Evolutionary conservation across 2,888 invertebrate genomes (phyloP), one percentile per base, ranked within the genome.

Genomic region (Drosophila gaucha): DNA sequence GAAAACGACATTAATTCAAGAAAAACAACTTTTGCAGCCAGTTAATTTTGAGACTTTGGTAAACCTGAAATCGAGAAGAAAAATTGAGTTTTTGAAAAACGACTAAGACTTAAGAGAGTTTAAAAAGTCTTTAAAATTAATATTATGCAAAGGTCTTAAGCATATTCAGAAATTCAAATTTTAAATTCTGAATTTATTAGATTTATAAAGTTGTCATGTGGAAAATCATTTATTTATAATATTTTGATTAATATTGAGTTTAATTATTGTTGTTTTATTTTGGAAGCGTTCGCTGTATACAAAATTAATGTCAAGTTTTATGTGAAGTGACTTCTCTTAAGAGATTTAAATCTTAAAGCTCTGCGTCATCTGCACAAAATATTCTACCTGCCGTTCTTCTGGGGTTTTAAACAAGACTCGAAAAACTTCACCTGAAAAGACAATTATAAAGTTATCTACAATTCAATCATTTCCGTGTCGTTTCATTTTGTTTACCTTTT

Each of bases 391-490:
- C n/a, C 18, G 28, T 51, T 31, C 12, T 5, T 47, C 12, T 16
- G 10, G 9, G 8, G 30, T 18, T 26, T 16, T 31, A 22, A 16
- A 18, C 33, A 50, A 55, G 33, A 18, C 47, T 36, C 20, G 24
- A 33, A 28, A n/a, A 49, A 46, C 49, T 60, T 33, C n/a, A 44
- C 38, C 30, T 18, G 22, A 36, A 44, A 41, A 50, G 38, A 74
- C 54, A 74, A 73, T 73, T 55, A 73, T 74, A 65, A 70, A 74
- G 70, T 75, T 74, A 70, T 75, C 71, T 75, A 36, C 57, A 62
- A 57, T 75, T 66, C 66, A 74, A 74, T 74, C 75, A 51, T 75
- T 74, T 74, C 71, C 66, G 66, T 52, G 65, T 62, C 65, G 60
- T 44, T 55, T 57, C 74, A 57, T 56, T 69, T 57, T 56, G 55